Conservation (phyloP, 2,888 invertebrate species). For the Drepanosiphum platanoidis region DNA sequence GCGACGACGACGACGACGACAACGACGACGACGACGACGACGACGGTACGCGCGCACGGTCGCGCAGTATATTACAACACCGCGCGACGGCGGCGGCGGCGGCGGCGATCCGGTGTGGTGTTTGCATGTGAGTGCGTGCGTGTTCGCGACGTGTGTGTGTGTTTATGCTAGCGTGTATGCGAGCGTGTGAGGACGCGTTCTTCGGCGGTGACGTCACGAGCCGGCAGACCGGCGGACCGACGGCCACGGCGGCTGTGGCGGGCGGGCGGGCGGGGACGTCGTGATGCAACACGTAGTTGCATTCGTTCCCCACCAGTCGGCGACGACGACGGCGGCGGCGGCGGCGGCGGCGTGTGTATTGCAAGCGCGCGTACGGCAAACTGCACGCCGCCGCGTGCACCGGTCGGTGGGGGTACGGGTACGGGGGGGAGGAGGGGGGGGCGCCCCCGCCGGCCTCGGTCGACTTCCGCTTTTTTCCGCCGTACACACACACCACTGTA, state of each 20-base stretch:
- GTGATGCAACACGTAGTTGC: constrained; percentile 64
- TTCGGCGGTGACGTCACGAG: constrained; percentile 62
- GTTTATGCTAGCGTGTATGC: neutral
- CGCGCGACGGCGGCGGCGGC: constrained; percentile 47
- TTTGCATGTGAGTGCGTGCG: neutral
- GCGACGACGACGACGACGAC: neutral
- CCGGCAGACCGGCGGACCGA: constrained; percentile 16
- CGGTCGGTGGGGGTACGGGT: neutral
- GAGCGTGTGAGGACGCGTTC: constrained; percentile 48
- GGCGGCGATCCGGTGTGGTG: constrained; percentile 41
- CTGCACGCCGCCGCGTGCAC: neutral
- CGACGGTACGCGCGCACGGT: constrained; percentile 60
- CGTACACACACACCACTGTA: too few relatives aligned
- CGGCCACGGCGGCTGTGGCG: too few relatives aligned
- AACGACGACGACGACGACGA: constrained; percentile 17
- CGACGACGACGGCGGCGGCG: too few relatives aligned
- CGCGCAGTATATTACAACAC: constrained; percentile 58
- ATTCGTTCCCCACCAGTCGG: constrained; percentile 62
- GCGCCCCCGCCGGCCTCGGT: constrained; percentile 22
- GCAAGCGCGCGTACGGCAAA: neutral
- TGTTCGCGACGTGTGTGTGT: neutral
- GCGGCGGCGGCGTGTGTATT: neutral
- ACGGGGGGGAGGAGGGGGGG: neutral
- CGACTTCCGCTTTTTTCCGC: constrained; percentile 62
- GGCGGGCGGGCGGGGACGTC: constrained; percentile 35